Conservation (phyloP, 2,797 vertebrate genomes). For the Periparus ater region DNA sequence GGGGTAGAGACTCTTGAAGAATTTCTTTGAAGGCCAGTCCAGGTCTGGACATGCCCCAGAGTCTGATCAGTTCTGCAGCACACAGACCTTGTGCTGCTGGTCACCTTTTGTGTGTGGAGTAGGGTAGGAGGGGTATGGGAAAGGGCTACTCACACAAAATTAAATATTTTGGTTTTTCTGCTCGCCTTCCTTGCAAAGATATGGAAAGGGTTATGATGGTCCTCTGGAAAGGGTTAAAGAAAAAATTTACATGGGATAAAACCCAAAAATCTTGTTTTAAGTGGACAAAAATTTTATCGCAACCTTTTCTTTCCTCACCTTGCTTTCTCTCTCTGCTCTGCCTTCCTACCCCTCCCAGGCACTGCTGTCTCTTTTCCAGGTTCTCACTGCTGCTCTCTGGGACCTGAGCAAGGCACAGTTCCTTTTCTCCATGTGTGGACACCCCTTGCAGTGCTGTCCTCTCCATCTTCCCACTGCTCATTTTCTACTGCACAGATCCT, state of each 20-base stretch:
- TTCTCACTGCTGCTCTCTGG: accelerated
- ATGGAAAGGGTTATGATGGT: neutral
- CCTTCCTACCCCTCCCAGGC: neutral
- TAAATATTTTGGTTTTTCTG: neutral
- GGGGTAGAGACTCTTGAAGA: neutral
- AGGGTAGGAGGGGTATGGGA: neutral
- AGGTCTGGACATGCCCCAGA: neutral
- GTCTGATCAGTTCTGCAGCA: neutral
- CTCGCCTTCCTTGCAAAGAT: accelerated
- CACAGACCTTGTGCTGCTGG: neutral
- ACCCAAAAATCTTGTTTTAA: neutral
- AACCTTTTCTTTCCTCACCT: neutral
- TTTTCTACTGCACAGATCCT: neutral
- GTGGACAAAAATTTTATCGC: neutral
- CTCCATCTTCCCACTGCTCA: neutral
- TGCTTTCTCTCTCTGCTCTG: neutral
- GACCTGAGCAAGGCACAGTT: neutral
- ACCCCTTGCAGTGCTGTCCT: neutral
- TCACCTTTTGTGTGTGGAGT: neutral
- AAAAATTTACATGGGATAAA: neutral
- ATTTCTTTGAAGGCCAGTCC: neutral
- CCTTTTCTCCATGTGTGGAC: accelerated
- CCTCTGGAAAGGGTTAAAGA: neutral
- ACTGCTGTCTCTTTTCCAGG: neutral
- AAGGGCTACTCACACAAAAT: neutral